A percentile compares a stretch with the other conserved stretches of the same genome.
phyloP scores from a whole-genome alignment of 2,888 invertebrate species.

The Frankliniella intonsa region DNA sequence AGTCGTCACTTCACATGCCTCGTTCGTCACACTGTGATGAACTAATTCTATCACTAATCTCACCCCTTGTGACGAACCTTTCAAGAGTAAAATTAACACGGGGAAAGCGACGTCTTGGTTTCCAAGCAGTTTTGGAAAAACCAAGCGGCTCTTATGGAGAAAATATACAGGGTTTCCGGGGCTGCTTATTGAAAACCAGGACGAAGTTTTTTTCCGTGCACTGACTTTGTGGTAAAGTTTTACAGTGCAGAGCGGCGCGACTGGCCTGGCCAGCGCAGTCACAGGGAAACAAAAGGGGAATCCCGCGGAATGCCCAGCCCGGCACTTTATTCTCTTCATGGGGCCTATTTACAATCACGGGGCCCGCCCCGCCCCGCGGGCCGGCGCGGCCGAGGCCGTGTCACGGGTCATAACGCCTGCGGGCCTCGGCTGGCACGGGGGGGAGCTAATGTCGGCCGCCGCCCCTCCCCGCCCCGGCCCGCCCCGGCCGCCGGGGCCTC shows the following conservation, averaged over 20 bases:
- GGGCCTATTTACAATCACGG: slow-evolving; percentile 20
- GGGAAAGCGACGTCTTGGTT: background rate
- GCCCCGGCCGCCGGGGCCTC: background rate
- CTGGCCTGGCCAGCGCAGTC: background rate
- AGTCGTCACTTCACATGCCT: no score
- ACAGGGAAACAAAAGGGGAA: background rate
- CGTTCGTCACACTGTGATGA: no score
- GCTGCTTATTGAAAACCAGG: no score
- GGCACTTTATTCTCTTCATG: slow-evolving; percentile 8
- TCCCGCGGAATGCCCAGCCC: background rate
- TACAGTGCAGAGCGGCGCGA: no score
- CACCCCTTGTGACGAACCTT: no score
- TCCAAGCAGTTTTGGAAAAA: no score
- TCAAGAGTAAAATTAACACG: no score
- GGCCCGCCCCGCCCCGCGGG: background rate
- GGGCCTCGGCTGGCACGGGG: background rate
- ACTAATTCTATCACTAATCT: no score
- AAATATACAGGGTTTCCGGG: background rate
- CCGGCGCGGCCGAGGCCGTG: background rate
- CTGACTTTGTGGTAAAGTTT: no score
- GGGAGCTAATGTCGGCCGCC: background rate
- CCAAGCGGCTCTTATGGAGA: no score
- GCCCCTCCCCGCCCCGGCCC: background rate
- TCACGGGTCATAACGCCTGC: slow-evolving; percentile 9
- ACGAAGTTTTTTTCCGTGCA: no score